Evolutionary conservation across 2,888 invertebrate species (phyloP).

Genomic region (Elmis aenea): DNA sequence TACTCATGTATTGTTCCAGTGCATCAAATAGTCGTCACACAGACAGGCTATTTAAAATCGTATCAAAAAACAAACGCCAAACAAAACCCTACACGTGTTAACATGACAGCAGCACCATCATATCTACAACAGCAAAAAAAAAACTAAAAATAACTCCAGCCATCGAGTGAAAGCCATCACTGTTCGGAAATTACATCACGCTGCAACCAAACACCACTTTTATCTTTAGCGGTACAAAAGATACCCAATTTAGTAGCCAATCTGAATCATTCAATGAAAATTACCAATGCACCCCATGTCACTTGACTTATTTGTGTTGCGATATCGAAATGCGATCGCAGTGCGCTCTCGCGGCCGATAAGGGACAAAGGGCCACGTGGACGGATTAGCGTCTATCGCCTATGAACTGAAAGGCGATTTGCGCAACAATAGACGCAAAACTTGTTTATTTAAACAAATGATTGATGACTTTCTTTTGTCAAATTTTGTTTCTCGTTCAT

Average conservation of each 20-base stretch:
- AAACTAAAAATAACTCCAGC: constrained; percentile 36
- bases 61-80: constrained; percentile 29
- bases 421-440: constrained; percentile 32
- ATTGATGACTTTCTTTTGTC: constrained; percentile 39
- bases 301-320: constrained; percentile 32
- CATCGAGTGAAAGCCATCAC: constrained; percentile 32
- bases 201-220: constrained; percentile 34
- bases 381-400: constrained; percentile 23
- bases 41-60: constrained; percentile 34
- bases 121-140: constrained; percentile 33
- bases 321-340: constrained; percentile 35
- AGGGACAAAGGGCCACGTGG: constrained; percentile 27
- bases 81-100: constrained; percentile 37
- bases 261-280: constrained; percentile 34
- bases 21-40: constrained; percentile 26
- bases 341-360: constrained; percentile 26
- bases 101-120: constrained; percentile 39
- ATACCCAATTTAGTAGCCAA: constrained; percentile 32
- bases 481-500: constrained; percentile 16
- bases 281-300: constrained; percentile 33
- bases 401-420: constrained; percentile 26
- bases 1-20: too few species aligned
- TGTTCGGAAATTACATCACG: constrained; percentile 39
- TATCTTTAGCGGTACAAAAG: constrained; percentile 29
- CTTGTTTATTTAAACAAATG: constrained; percentile 41